These are phyloP conservation scores for Sarcoramphus papa DNA, from an alignment of 2,797 vertebrate genomes.

Conservation along the genomic window DNA sequence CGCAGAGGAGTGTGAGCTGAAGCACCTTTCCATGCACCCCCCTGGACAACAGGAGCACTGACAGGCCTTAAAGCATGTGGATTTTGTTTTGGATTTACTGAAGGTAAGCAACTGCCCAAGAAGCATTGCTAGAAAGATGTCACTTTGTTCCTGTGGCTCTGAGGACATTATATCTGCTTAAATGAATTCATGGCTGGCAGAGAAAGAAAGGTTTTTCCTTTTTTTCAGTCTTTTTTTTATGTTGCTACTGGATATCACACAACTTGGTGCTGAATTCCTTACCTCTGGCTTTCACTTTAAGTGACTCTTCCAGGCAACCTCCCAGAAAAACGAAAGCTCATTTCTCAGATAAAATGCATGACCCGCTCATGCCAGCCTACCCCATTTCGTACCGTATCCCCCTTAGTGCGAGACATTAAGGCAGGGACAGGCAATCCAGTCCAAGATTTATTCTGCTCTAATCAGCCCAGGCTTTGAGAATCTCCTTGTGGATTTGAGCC, in stretches of 20 bases:
- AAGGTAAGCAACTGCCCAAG: not conserved
- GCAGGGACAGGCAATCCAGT: not conserved
- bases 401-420: not conserved
- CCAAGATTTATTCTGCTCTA: constrained; percentile 56
- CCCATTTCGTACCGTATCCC: not conserved
- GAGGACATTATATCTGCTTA: not conserved
- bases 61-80: not conserved
- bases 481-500: constrained; percentile 53
- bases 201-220: not conserved
- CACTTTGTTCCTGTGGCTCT: not conserved
- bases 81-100: not conserved
- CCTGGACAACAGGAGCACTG: not conserved
- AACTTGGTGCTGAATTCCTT: not conserved
- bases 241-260: not conserved
- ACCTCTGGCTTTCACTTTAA: not conserved
- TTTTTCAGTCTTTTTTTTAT: not conserved
- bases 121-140: not conserved
- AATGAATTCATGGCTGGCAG: not conserved
- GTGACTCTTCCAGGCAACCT: not conserved
- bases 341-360: constrained; percentile 19
- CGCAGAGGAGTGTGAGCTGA: not conserved
- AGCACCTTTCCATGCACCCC: not conserved
- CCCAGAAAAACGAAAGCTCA: not conserved
- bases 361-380: not conserved
- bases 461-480: constrained; percentile 28